These are phyloP conservation scores for Athalia cordata DNA, from an alignment of 2,888 invertebrate genomes.

Conservation along the genomic window DNA sequence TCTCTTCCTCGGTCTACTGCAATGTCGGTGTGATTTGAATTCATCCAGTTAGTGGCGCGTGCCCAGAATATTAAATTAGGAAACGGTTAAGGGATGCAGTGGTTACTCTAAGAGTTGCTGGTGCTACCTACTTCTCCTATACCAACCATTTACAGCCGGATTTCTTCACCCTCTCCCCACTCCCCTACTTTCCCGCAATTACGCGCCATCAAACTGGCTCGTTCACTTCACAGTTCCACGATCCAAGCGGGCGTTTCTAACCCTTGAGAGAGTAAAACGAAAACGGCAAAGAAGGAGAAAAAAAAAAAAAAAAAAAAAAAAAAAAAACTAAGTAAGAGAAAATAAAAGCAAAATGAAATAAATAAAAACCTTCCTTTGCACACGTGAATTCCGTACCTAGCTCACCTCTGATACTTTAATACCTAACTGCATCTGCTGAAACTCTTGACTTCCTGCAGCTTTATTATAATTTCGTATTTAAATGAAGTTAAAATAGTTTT, in stretches of 20 bases:
- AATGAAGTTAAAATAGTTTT: constrained; percentile 69
- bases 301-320: not conserved
- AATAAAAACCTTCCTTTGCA: too few species aligned
- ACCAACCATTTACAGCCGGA: constrained; percentile 28
- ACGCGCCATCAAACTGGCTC: constrained; percentile 46
- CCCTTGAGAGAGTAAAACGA: not conserved
- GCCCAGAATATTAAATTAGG: constrained; percentile 62
- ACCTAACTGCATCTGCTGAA: constrained; percentile 52
- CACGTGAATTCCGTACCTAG: too few species aligned
- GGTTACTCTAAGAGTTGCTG: constrained; percentile 58
- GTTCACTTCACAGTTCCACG: not conserved
- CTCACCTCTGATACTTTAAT: constrained; percentile 48
- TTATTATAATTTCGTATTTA: constrained; percentile 66
- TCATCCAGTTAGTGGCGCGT: constrained; percentile 72
- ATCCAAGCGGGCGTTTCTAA: not conserved
- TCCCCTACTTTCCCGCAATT: constrained; percentile 29
- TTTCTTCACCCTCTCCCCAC: constrained; percentile 42
- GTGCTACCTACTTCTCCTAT: constrained; percentile 31
- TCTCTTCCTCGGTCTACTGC: constrained; percentile 62
- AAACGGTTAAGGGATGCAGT: constrained; percentile 62
- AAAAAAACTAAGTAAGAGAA: not conserved
- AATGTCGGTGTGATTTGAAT: constrained; percentile 71
- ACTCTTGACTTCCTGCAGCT: constrained; percentile 52
- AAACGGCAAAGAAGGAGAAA: not conserved
- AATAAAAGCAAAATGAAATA: too few species aligned